Evolutionary conservation across 2,888 invertebrate genomes (phyloP).

Genomic region (Apamea crenata): DNA sequence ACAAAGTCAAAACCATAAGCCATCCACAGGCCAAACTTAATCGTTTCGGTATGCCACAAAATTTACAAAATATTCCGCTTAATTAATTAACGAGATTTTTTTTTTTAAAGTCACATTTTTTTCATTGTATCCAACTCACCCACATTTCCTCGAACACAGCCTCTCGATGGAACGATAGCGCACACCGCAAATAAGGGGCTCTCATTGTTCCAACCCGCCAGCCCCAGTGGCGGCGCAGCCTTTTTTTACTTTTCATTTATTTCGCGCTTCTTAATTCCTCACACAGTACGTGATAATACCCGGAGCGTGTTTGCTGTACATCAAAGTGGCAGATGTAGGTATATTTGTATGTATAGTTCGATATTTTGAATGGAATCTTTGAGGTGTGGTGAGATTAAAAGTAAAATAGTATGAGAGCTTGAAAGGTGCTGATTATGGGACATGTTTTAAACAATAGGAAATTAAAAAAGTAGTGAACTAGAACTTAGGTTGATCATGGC

Average conservation of each 20-base stretch:
- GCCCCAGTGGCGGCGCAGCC: slow-evolving; percentile 77
- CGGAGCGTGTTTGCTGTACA: slow-evolving; percentile 53
- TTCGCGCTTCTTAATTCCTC: slow-evolving; percentile 82
- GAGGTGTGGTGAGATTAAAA: slow-evolving; percentile 8
- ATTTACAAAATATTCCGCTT: neutral
- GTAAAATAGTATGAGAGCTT: neutral
- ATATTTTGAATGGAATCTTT: slow-evolving; percentile 21
- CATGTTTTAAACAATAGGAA: neutral
- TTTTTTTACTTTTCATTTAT: slow-evolving; percentile 78
- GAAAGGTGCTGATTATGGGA: neutral
- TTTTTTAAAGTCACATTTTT: neutral
- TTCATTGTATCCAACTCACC: slow-evolving; percentile 55
- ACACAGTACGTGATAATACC: slow-evolving; percentile 79
- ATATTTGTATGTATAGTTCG: slow-evolving; percentile 4
- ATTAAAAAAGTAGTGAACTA: too few relatives aligned
- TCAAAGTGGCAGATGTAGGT: slow-evolving; percentile 45
- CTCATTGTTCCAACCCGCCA: slow-evolving; percentile 76
- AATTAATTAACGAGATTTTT: neutral
- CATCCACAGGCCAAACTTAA: neutral
- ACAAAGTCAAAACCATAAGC: neutral
- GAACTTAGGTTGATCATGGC: too few relatives aligned
- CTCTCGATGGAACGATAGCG: slow-evolving; percentile 82
- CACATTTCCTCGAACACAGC: slow-evolving; percentile 57
- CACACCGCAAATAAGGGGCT: slow-evolving; percentile 87
- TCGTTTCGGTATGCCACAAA: neutral